Evolutionary conservation across 2,888 invertebrate species (phyloP).

Genomic region (Philereme vetulata): DNA sequence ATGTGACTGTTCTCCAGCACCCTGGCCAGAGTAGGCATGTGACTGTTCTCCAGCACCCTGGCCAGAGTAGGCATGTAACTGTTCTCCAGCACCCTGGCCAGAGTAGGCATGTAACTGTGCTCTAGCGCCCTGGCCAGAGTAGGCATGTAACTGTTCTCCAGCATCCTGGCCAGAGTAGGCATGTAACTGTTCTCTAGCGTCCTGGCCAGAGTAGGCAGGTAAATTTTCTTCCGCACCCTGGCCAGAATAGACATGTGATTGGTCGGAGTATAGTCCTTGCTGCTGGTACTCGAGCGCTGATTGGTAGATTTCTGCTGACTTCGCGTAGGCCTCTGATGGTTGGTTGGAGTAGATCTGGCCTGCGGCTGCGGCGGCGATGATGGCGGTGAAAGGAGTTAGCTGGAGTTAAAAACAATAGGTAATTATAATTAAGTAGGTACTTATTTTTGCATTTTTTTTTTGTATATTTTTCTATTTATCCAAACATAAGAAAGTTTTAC

Average conservation of each 20-base stretch:
- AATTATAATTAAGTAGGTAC: background rate
- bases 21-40: constrained; percentile 39
- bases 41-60: constrained; percentile 6
- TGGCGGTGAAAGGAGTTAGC: constrained; percentile 55
- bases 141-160: constrained; percentile 35
- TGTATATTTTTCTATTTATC: too few species aligned
- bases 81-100: background rate
- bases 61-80: constrained; percentile 7
- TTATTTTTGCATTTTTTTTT: background rate
- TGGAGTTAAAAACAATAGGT: constrained; percentile 42
- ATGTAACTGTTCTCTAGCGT: constrained; percentile 2
- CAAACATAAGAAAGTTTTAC: too few species aligned
- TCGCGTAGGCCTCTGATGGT: constrained; percentile 47
- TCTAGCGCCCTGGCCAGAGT: constrained; percentile 20
- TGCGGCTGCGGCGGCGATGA: constrained; percentile 62
- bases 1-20: background rate
- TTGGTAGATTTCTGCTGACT: constrained; percentile 60
- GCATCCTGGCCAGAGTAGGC: constrained; percentile 13
- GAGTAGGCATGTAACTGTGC: background rate
- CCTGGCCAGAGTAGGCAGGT: constrained; percentile 24
- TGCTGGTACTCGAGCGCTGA: constrained; percentile 58
- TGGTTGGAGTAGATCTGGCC: constrained; percentile 53
- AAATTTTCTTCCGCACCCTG: constrained; percentile 6
- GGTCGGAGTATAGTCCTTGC: constrained; percentile 50
- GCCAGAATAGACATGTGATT: constrained; percentile 48